phyloP scores from a whole-genome alignment of 2,888 invertebrate genomes.

The Elgonia sp. region DNA sequence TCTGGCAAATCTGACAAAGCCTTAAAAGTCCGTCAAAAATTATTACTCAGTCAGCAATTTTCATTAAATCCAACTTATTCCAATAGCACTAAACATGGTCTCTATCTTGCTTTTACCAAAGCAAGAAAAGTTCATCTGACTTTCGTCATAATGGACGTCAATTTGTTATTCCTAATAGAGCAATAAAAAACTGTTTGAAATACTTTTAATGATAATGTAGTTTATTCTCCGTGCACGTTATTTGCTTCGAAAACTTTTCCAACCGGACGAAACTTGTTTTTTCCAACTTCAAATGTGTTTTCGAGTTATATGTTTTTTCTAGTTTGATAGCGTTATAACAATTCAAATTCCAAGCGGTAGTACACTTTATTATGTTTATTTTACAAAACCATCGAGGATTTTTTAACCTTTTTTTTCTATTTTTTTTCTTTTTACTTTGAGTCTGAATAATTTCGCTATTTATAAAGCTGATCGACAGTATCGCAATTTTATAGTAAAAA shows the following conservation, averaged over 20 bases:
- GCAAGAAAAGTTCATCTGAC: conserved; percentile 43
- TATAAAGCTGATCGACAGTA: conserved; percentile 42
- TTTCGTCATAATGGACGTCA: conserved; percentile 42
- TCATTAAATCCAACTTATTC: conserved; percentile 48
- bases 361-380: conserved; percentile 18
- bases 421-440: conserved; percentile 1
- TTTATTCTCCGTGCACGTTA: conserved; percentile 45
- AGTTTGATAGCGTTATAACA: conserved; percentile 29
- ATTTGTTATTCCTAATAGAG: conserved; percentile 53
- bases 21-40: conserved; percentile 6
- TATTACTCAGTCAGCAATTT: conserved; percentile 9
- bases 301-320: conserved; percentile 38
- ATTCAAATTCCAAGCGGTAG: conserved; percentile 24
- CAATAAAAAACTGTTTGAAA: conserved; percentile 51
- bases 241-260: conserved; percentile 43
- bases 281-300: conserved; percentile 51
- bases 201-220: conserved; percentile 60
- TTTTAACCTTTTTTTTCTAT: too few relatives aligned
- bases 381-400: not conserved
- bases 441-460: conserved; percentile 30
- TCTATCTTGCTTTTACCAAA: not conserved
- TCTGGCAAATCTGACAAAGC: not conserved
- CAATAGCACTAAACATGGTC: conserved; percentile 36
- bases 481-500: conserved; percentile 38
- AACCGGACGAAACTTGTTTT: conserved; percentile 29